Percentiles rank a stretch among this genome's conserved stretches.
Evolutionary conservation across 1,140 invertebrate genomes (phyloP).

Genomic region (Anagrus nilaparvatae): DNA sequence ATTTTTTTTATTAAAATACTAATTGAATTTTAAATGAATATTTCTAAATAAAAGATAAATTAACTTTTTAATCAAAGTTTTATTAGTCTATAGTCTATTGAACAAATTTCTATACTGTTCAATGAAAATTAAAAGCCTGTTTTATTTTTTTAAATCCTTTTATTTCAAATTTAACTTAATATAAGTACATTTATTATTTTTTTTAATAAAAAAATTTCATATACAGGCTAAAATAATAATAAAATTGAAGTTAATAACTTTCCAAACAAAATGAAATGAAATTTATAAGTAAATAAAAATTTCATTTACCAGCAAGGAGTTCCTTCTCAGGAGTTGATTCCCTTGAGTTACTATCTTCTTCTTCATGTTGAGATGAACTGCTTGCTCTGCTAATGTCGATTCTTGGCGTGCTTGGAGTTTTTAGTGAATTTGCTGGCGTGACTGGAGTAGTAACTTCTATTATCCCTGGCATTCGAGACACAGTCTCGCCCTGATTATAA

Average conservation of each 20-base stretch:
- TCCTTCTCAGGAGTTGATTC: slow-evolving; percentile 72
- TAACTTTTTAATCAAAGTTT: no score
- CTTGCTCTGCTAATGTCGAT: slow-evolving; percentile 81
- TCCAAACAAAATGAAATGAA: neutral
- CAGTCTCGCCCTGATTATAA: slow-evolving; percentile 26
- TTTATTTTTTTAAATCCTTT: slow-evolving; percentile 2
- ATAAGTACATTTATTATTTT: no score
- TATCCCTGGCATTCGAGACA: slow-evolving; percentile 56
- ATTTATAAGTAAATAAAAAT: neutral
- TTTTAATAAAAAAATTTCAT: neutral
- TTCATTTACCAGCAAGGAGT: slow-evolving; percentile 44
- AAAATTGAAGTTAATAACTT: no score
- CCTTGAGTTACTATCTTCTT: slow-evolving; percentile 59
- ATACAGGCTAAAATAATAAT: no score
- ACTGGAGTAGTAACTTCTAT: slow-evolving; percentile 49
- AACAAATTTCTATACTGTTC: no score
- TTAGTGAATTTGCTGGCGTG: slow-evolving; percentile 42
- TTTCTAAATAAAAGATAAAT: no score
- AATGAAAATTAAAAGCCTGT: neutral
- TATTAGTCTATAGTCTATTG: no score
- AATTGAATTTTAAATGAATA: no score
- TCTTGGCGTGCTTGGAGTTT: slow-evolving; percentile 64
- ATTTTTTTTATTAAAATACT: no score
- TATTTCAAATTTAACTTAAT: no score
- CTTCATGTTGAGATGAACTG: slow-evolving; percentile 72